phyloP scores from a whole-genome alignment of 2,888 invertebrate genomes.

The Cynaeus angustus region DNA sequence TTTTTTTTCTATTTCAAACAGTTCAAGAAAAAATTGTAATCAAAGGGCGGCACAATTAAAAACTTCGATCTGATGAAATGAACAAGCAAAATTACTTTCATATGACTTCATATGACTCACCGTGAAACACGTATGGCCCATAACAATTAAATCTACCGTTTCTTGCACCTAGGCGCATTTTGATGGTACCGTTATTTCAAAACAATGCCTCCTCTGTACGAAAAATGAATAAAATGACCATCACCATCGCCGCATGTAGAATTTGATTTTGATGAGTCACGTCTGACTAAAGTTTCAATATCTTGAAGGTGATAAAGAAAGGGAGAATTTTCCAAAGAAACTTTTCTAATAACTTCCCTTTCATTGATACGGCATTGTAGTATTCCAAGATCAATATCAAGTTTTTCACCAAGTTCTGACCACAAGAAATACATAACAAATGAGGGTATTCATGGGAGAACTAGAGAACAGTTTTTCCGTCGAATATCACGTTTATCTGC shows the following conservation, averaged over 20 bases:
- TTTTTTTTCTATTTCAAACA: too few relatives aligned
- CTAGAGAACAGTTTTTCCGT: conserved; percentile 37
- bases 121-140: conserved; percentile 37
- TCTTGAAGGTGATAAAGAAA: conserved; percentile 22
- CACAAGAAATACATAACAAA: conserved; percentile 40
- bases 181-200: conserved; percentile 33
- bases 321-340: conserved; percentile 29
- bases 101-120: too few relatives aligned
- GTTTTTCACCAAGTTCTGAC: conserved; percentile 35
- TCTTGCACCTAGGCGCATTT: conserved; percentile 21
- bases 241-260: neutral
- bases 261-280: conserved; percentile 18
- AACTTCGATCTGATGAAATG: too few relatives aligned
- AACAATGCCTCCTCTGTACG: conserved; percentile 9
- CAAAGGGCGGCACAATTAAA: too few relatives aligned
- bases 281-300: conserved; percentile 1
- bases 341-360: conserved; percentile 43
- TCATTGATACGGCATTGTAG: conserved; percentile 39
- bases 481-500: conserved; percentile 7
- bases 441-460: conserved; percentile 41
- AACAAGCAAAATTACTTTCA: too few relatives aligned
- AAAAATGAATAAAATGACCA: conserved; percentile 14
- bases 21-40: too few relatives aligned
- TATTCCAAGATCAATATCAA: conserved; percentile 29
- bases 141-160: conserved; percentile 40